Percentiles rank a stretch among this genome's conserved stretches.
Evolutionary conservation across 2,797 vertebrate species (phyloP).

Genomic region (Anabacerthia variegaticeps): DNA sequence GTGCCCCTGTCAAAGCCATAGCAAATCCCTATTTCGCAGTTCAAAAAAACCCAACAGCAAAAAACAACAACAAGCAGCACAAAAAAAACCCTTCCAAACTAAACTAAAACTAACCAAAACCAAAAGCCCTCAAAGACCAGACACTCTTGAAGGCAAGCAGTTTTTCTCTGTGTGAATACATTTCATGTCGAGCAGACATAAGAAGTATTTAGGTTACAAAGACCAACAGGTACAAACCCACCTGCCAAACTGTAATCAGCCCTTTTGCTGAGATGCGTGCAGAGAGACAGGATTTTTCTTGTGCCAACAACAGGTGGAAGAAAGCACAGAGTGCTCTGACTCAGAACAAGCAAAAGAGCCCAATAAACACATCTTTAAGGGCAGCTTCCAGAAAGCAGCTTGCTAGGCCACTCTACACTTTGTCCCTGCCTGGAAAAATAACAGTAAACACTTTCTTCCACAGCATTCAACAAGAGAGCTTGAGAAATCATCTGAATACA

Average conservation of each 20-base stretch:
- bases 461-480: not conserved
- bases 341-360: not conserved
- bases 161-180: not conserved
- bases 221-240: not conserved
- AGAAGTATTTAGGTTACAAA: not conserved
- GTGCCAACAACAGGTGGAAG: not conserved
- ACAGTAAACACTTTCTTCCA: not conserved
- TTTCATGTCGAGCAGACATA: not conserved
- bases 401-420: not conserved
- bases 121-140: not conserved
- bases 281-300: not conserved
- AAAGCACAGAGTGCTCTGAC: not conserved
- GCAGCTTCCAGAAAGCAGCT: not conserved
- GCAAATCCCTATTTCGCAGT: not conserved
- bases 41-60: not conserved
- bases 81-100: not conserved
- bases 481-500: constrained; percentile 28
- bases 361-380: not conserved
- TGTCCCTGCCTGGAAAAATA: not conserved
- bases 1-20: not conserved
- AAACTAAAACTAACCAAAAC: not conserved
- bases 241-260: not conserved
- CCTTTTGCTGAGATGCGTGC: not conserved
- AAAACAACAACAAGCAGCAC: rapidly evolving
- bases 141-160: not conserved